A percentile compares a stretch with the other conserved stretches of the same genome.
Evolutionary conservation across 2,888 invertebrate species (phyloP).

Genomic region (Xestia sexstrigata): DNA sequence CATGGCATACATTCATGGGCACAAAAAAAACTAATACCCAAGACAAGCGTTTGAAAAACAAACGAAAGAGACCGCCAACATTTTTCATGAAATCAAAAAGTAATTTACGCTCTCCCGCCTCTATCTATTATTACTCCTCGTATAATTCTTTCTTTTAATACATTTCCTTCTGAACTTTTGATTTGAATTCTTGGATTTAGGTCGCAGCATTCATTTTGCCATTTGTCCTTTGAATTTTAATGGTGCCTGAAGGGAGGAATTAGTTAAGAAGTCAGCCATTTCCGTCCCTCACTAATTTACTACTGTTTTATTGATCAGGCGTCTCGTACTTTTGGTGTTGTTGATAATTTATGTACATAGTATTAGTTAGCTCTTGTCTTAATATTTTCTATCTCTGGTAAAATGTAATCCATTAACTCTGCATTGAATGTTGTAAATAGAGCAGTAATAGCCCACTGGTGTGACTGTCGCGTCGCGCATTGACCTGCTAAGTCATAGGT

Average conservation of each 20-base stretch:
- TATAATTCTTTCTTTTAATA: conserved; percentile 50
- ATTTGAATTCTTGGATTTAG: conserved; percentile 65
- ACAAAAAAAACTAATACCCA: conserved; percentile 22
- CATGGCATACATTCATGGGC: background rate
- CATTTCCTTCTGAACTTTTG: conserved; percentile 62
- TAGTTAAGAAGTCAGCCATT: conserved; percentile 31
- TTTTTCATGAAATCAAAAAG: conserved; percentile 60
- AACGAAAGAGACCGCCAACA: conserved; percentile 32
- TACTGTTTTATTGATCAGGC: conserved; percentile 24
- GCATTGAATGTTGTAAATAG: background rate
- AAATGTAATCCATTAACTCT: background rate
- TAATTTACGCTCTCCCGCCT: conserved; percentile 59
- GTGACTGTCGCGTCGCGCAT: no score
- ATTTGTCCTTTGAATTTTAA: conserved; percentile 69
- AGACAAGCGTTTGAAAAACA: conserved; percentile 35
- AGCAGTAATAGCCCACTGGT: no score
- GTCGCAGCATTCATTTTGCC: conserved; percentile 66
- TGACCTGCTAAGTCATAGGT: no score
- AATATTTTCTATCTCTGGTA: background rate
- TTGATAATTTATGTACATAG: conserved; percentile 28
- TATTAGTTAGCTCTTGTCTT: background rate
- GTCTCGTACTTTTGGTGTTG: conserved; percentile 15
- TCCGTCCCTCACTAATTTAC: conserved; percentile 32
- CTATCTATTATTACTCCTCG: conserved; percentile 56
- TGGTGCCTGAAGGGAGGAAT: conserved; percentile 52